Percentiles rank a stretch among this genome's conserved stretches.
Evolutionary conservation across 2,113 vertebrate genomes (phyloP).

Genomic region (Agapornis roseicollis): DNA sequence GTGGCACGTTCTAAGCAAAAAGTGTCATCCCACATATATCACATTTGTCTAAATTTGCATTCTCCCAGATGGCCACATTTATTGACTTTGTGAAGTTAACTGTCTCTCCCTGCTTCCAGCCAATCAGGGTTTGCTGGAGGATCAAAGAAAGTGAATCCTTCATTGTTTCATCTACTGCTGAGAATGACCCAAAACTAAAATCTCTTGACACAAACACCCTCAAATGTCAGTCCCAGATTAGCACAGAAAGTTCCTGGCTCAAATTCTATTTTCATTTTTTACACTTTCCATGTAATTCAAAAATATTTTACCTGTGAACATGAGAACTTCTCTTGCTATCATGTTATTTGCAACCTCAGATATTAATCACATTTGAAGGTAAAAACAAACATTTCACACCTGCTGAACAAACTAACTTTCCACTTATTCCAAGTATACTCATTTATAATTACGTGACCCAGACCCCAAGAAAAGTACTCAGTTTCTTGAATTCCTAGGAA

Average conservation of each 20-base stretch:
- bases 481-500: background rate
- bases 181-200: conserved; percentile 32
- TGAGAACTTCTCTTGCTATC: background rate
- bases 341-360: background rate
- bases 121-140: background rate
- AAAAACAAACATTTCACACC: background rate
- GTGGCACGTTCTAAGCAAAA: conserved; percentile 52
- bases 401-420: background rate
- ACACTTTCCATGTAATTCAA: background rate
- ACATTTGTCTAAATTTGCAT: conserved; percentile 47
- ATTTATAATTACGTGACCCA: background rate
- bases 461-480: background rate
- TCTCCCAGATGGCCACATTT: conserved; percentile 36
- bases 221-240: conserved; percentile 18
- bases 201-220: background rate
- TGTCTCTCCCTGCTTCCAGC: background rate
- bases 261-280: background rate
- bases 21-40: conserved; percentile 28
- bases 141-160: background rate
- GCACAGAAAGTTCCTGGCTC: background rate
- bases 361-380: background rate
- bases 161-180: conserved; percentile 20
- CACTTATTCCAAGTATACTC: background rate
- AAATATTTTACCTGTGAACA: background rate
- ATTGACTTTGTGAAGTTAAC: conserved; percentile 27